Conservation (phyloP, 2,888 invertebrate species). For the Harpagoxenus sublaevis region DNA sequence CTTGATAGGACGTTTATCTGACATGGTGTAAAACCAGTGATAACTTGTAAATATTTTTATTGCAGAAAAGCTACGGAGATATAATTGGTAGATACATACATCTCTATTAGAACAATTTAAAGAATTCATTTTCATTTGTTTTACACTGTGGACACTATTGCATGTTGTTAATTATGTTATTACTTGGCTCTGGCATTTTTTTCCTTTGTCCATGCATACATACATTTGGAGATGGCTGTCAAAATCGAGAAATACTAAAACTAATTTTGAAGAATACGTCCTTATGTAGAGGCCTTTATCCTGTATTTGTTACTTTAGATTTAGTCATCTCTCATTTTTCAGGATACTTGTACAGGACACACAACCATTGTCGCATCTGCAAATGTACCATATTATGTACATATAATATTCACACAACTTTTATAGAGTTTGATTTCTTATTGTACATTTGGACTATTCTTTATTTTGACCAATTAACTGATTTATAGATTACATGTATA, state of each 20-base stretch:
- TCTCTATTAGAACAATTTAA: not conserved
- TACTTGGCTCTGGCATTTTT: slow-evolving; percentile 73
- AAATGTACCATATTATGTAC: slow-evolving; percentile 48
- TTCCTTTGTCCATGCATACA: slow-evolving; percentile 58
- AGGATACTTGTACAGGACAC: slow-evolving; percentile 31
- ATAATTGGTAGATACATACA: not conserved
- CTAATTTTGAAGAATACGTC: slow-evolving; percentile 16
- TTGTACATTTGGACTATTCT: slow-evolving; percentile 10
- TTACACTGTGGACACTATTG: slow-evolving; percentile 76
- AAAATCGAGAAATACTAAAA: slow-evolving; percentile 4
- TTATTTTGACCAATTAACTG: slow-evolving; percentile 18
- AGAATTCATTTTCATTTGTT: slow-evolving; percentile 71
- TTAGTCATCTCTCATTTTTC: slow-evolving; percentile 8
- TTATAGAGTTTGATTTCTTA: slow-evolving; percentile 6
- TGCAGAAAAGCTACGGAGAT: not conserved
- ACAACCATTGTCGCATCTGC: slow-evolving; percentile 41
- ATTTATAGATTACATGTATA: not conserved
- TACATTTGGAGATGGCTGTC: slow-evolving; percentile 35
- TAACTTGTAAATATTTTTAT: slow-evolving; percentile 35
- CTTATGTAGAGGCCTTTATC: slow-evolving; percentile 20
- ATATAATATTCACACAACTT: slow-evolving; percentile 43
- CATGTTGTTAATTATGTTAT: slow-evolving; percentile 75
- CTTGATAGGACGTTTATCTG: slow-evolving; percentile 61
- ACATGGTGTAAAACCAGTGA: slow-evolving; percentile 76
- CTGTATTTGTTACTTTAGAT: slow-evolving; percentile 26